phyloP scores from a whole-genome alignment of 37 sponge, comb jelly and placozoan genomes.

The Lycopodina hypogea region DNA sequence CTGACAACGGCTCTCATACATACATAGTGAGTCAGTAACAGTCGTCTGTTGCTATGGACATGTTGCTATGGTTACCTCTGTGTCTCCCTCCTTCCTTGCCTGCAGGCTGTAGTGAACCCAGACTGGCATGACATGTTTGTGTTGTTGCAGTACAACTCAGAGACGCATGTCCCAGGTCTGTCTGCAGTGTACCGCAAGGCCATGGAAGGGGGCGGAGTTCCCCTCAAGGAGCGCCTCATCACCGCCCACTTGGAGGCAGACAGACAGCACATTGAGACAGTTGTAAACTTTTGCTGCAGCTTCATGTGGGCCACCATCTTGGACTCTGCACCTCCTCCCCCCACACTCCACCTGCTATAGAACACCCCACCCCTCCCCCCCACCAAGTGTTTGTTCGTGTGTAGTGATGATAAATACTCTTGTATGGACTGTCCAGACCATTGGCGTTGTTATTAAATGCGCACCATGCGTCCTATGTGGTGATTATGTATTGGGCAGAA shows the following conservation, averaged over 20 bases:
- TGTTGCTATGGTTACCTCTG: not conserved
- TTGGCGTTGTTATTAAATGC: too few relatives aligned
- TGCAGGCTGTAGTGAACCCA: slow-evolving; percentile 67
- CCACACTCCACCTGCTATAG: slow-evolving; percentile 18
- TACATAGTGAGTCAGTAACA: slow-evolving; percentile 12
- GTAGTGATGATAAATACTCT: too few relatives aligned
- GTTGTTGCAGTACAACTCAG: slow-evolving; percentile 12
- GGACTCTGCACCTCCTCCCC: slow-evolving; percentile 39
- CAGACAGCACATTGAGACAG: slow-evolving; percentile 48
- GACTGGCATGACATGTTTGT: slow-evolving; percentile 78
- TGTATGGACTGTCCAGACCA: too few relatives aligned
- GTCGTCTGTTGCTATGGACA: not conserved
- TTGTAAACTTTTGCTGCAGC: slow-evolving; percentile 70
- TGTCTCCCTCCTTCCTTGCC: not conserved
- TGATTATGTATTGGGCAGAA: too few relatives aligned
- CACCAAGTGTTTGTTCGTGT: too few relatives aligned
- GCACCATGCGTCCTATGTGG: too few relatives aligned
- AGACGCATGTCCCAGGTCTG: slow-evolving; percentile 17
- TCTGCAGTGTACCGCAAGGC: slow-evolving; percentile 66
- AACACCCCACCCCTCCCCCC: not conserved
- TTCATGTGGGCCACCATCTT: slow-evolving; percentile 72
- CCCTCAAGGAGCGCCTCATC: slow-evolving; percentile 34
- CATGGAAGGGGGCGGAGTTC: slow-evolving; percentile 38
- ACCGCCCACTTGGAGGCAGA: slow-evolving; percentile 65
- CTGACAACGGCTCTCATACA: slow-evolving; percentile 1